Evolutionary conservation across 1,140 invertebrate genomes (phyloP).

Genomic region (Coenobita brevimanus): DNA sequence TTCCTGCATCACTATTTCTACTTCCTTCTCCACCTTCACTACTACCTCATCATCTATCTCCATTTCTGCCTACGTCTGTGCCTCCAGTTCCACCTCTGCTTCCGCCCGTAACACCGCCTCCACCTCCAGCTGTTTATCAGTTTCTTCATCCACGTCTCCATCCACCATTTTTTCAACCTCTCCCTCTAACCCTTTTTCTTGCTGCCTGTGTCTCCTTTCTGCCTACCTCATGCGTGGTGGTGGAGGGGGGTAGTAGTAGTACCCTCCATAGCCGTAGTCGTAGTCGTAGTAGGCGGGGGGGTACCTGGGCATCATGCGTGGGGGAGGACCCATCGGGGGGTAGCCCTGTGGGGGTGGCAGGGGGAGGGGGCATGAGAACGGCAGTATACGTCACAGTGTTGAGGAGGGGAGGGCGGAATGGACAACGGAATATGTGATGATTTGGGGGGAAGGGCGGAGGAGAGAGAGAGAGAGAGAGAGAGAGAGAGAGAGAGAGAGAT

Average conservation of each 20-base stretch:
- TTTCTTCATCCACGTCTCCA: no score
- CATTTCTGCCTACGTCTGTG: neutral
- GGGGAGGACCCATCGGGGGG: conserved; percentile 22
- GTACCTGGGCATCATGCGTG: conserved; percentile 16
- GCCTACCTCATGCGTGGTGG: conserved; percentile 37
- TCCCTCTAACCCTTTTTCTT: no score
- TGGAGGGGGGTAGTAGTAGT: conserved; percentile 6
- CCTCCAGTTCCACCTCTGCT: neutral
- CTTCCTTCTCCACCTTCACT: neutral
- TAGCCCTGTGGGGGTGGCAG: conserved; percentile 25
- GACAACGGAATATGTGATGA: neutral
- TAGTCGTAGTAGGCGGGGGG: conserved; percentile 42
- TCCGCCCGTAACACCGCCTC: no score
- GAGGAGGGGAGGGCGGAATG: neutral
- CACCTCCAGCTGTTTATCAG: no score
- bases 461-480: no score
- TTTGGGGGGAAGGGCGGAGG: neutral
- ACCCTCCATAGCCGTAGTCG: conserved; percentile 50
- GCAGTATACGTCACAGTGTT: no score
- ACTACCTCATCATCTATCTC: neutral
- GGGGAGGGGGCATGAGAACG: no score
- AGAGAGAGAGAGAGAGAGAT: no score
- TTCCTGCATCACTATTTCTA: neutral
- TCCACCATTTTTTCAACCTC: no score
- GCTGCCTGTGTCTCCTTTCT: no score